These are phyloP conservation scores for Labia minor DNA, from an alignment of 2,888 invertebrate species.

Conservation along the genomic window DNA sequence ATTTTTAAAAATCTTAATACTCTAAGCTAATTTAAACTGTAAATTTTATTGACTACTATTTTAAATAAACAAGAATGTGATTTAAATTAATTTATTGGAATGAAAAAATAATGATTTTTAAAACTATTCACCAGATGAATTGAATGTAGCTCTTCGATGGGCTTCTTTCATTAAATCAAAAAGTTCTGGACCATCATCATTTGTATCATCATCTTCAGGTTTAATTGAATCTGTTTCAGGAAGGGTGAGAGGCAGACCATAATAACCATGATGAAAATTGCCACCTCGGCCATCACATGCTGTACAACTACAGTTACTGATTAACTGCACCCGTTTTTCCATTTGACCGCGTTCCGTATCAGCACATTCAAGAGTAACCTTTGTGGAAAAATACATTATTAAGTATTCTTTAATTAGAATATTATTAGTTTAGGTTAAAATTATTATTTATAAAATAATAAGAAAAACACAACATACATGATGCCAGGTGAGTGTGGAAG, in stretches of 20 bases:
- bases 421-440: too few species aligned
- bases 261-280: neutral
- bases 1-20: too few species aligned
- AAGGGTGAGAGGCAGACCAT: neutral
- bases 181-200: conserved; percentile 25
- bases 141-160: conserved; percentile 15
- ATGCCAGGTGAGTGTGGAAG: conserved; percentile 51
- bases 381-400: conserved; percentile 26
- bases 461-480: conserved; percentile 39
- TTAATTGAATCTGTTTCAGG: neutral
- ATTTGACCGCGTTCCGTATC: conserved; percentile 38
- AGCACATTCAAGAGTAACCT: conserved; percentile 50
- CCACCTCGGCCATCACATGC: conserved; percentile 40
- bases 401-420: too few species aligned
- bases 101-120: too few species aligned
- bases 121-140: neutral
- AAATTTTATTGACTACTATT: too few species aligned
- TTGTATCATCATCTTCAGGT: conserved; percentile 22
- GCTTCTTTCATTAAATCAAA: conserved; percentile 26
- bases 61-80: too few species aligned
- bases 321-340: conserved; percentile 52
- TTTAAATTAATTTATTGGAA: too few species aligned
- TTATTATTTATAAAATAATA: too few species aligned
- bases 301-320: conserved; percentile 54
- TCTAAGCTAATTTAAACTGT: too few species aligned